Evolutionary conservation across 2,797 vertebrate species (phyloP), one percentile per base, ranked within the genome.

Genomic region (Pteropus rufus): DNA sequence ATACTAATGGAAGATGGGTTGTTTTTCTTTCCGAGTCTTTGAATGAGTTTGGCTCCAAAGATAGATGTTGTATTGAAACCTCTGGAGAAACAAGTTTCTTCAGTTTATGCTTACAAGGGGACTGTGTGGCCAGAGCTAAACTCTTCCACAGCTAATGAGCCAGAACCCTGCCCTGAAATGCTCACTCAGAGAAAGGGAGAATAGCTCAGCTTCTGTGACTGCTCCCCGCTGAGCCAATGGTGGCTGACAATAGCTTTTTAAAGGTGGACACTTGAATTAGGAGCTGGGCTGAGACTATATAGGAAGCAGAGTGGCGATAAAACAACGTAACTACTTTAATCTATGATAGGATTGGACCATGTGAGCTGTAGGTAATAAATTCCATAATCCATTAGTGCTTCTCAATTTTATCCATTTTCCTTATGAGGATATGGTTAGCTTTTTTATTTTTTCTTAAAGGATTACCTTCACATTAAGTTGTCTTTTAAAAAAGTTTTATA

Each of bases 301-400:
- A 18, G 69, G 65, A 54, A 93, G 81, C 58, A 26, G 46, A 56
- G 56, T 10, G n/a, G 36, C 60, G 31, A 34, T 87, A 96, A 96
- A 95, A 54, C 80, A 87, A 65, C 62, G 34, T 81, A 79, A 96
- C 89, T 91, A 72, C 73, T 91, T 89, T 73, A 21, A 49, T 29
- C 64, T 82, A 3, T 26, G n/a, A 56, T 34, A 76, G 96, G 56
- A 73, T 26, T 70, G 49, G 82, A 93, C 36, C 31, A 8, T 31
- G 36, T 14, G 31, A 69, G 36, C 58, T 26, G 4, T 46, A 67
- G 76, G 82, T 91, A n/a, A 91, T 79, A 87, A 80, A 93, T 18
- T 64, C 70, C 18, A 4, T n/a, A 69, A 75, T 9, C 58, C 31
- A 77, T 31, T 52, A 82, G 10, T 67, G 26, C 5, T 7, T 60